Evolutionary conservation across 2,888 invertebrate genomes (phyloP).

Genomic region (Apantesis nais): DNA sequence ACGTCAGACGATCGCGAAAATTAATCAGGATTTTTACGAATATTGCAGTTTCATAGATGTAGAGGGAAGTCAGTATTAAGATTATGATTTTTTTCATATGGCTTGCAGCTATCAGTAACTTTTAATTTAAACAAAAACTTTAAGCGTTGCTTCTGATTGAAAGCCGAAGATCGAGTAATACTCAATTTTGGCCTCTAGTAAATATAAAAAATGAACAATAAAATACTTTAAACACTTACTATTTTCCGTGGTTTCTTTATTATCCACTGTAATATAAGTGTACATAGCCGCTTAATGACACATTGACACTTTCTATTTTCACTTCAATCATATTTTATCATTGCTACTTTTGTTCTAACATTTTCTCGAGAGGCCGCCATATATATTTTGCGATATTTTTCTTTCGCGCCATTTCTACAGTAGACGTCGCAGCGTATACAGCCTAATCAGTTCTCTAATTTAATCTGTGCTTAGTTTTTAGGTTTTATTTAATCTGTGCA

Average conservation of each 20-base stretch:
- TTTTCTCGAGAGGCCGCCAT: conserved; percentile 41
- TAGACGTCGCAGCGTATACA: conserved; percentile 35
- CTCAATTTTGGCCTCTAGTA: too few relatives aligned
- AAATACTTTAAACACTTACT: background rate
- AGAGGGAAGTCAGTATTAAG: too few relatives aligned
- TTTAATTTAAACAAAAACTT: too few relatives aligned
- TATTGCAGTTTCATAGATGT: too few relatives aligned
- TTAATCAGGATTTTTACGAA: too few relatives aligned
- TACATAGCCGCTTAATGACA: conserved; percentile 35
- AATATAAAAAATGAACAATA: conserved; percentile 4
- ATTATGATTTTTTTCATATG: too few relatives aligned
- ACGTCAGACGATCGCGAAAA: too few relatives aligned
- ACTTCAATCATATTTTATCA: conserved; percentile 40
- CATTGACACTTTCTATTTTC: conserved; percentile 57
- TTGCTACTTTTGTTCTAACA: conserved; percentile 40
- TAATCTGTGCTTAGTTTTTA: conserved; percentile 4
- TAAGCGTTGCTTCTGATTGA: too few relatives aligned
- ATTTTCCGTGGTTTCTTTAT: background rate
- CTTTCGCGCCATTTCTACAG: conserved; percentile 50
- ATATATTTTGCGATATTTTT: conserved; percentile 48
- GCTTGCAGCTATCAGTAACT: too few relatives aligned
- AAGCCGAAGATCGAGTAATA: too few relatives aligned
- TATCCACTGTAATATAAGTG: conserved; percentile 7
- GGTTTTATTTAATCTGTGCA: conserved; percentile 2
- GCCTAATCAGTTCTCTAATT: conserved; percentile 3